Conservation (phyloP, 2,113 vertebrate species). For the Silurus glanis region DNA sequence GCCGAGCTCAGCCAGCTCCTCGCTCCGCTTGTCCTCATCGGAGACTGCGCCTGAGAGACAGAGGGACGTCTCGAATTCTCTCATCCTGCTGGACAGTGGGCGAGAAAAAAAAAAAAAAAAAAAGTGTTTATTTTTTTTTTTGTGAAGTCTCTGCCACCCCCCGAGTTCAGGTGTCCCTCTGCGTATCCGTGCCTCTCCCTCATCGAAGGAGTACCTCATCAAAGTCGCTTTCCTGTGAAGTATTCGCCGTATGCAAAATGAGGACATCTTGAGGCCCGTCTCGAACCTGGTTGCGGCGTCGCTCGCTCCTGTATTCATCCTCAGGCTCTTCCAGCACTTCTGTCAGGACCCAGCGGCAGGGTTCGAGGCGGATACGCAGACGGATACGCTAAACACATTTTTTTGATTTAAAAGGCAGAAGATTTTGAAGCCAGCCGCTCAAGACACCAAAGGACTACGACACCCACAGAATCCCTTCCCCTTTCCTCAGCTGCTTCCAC, state of each 20-base stretch:
- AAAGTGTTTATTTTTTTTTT: neutral
- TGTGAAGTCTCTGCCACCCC: slow-evolving; percentile 19
- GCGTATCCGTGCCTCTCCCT: neutral
- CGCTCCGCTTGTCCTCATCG: slow-evolving; percentile 86
- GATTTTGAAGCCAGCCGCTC: slow-evolving; percentile 63
- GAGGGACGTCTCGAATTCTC: slow-evolving; percentile 52
- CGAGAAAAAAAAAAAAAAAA: neutral
- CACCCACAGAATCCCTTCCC: neutral
- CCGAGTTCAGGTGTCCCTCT: neutral
- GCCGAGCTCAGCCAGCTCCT: slow-evolving; percentile 78
- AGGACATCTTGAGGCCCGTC: slow-evolving; percentile 53
- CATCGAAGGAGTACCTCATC: slow-evolving; percentile 3
- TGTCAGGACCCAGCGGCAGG: slow-evolving; percentile 44
- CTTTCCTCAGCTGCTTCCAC: slow-evolving; percentile 73
- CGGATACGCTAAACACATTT: neutral
- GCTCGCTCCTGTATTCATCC: slow-evolving; percentile 55
- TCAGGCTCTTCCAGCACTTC: slow-evolving; percentile 68
- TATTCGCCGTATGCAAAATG: slow-evolving; percentile 30
- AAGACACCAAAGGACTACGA: slow-evolving; percentile 76
- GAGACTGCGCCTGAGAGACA: slow-evolving; percentile 81
- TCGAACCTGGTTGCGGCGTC: slow-evolving; percentile 45
- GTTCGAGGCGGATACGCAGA: slow-evolving; percentile 26
- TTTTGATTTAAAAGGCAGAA: slow-evolving; percentile 51
- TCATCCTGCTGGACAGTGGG: slow-evolving; percentile 20
- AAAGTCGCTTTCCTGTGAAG: neutral